Base-by-base conservation (phyloP, 2,888 invertebrate genomes). In the Abrostola tripartita region DNA sequence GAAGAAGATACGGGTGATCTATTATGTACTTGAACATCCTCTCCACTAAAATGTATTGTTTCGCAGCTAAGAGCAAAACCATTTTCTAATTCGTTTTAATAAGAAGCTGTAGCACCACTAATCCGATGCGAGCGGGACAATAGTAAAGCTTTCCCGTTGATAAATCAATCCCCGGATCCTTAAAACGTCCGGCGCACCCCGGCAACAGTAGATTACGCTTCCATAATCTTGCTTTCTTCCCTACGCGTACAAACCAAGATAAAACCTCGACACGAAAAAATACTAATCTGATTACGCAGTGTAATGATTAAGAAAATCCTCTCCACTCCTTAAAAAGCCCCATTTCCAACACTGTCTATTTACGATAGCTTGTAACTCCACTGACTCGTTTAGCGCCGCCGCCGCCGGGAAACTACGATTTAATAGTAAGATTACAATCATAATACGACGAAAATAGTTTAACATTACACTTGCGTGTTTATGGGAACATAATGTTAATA, bases 381-480 rank as follows among this genome's bases (percentile, higher is more conserved):
- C 14, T 24, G 24, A 24, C 44, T 47, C 44, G 44, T 37, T 37
- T 12, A 50, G 10, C 54, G 47, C 42, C 53, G 52, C 44, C 47
- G 54, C 1, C 37, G 36, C 37, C 49, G 37, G 57, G 49, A 52
- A 68, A 61, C 47, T 40, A 61, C 59, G 50, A 58, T 64, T 52
- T 57, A 68, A 40, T 52, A 52, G 7, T 51, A 50, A 53, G 74
- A 74, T 74, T 58, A 65, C 54, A 52, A 74, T 74, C 74, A 54
- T 37, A 61, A 40, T 14, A 52, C 66, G 14, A 65, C 58, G 2
- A 60, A 70, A 74, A 70, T 70, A 68, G 54, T 53, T 68, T 14
- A 11, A 62, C 64, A 55, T 41, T 51, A 57, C 6, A 66, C 63
- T 64, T 74, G 76, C 76, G 76, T 77, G 76, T 77, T 77, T 74